Evolutionary conservation across 2,888 invertebrate species (phyloP), one percentile per base, ranked within the genome.

Genomic region (Endomychus coccineus): DNA sequence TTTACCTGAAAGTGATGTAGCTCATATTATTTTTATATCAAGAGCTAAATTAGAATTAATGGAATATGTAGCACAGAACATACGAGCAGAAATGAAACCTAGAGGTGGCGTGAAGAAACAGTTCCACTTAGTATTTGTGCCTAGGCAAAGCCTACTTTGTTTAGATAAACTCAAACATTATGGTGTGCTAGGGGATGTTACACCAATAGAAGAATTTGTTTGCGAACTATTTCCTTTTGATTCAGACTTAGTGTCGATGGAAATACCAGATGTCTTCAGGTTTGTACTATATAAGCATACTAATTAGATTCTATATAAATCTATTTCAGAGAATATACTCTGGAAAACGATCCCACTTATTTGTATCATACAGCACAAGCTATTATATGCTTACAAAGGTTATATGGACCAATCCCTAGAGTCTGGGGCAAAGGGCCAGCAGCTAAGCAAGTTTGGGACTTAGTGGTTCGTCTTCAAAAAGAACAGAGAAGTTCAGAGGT

Each of bases 141-240:
- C 95, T 0, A 75, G 87, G 3, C 82, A 80, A 53, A 92, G 89
- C 59, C 75, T 87, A 45, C 68, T 92, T 0, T 95, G 95, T 64
- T 82, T 87, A 57, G 88, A 86, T 51, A 82, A 84, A 52, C 69
- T 96, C 6, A 80, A 84, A 64, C 83, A 87, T 55, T 75, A 81
- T 48, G 87, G 89, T 1, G 88, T 94, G 2, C 75, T 78, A 47
- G 80, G 80, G 2, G 83, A 78, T 52, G 78, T 92, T 34, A 75
- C 77, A 0, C 72, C 80, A 11, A 74, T 88, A 16, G 84, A 87
- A 51, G 91, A 94, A 66, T 84, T 92, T 51, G 76, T 81, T 40
- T 85, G 92, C 63, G 84, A 90, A 52, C 74, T 95, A 25, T 87
- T 89, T 58, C 92, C 94, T 0, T 78, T 95, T 53, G 95, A 96